phyloP scores from a whole-genome alignment of 2,113 vertebrate species.

The Oryctolagus cuniculus region mOryCun1.1 NC_091436.1:60544001-60544500 shows the following conservation, averaged over 20 bases:
- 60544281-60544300: not conserved
- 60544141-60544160: not conserved
- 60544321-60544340: not conserved
- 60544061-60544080: too few relatives aligned
- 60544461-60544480: constrained; percentile 24
- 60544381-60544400: not conserved
- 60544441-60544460: not conserved
- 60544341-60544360: not conserved
- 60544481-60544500: constrained; percentile 16
- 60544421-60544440: not conserved
- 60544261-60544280: not conserved
- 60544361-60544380: not conserved
- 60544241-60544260: not conserved
- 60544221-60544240: not conserved
- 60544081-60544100: too few relatives aligned
- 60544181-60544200: not conserved
- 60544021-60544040: constrained; percentile 19
- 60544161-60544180: not conserved
- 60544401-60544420: not conserved
- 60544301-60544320: not conserved
- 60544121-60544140: not conserved
- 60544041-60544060: not conserved
- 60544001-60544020: not conserved
- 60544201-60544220: not conserved
- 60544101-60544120: not conserved